Conservation (phyloP, 1,140 invertebrate genomes). For the Melitaea cinxia region DNA sequence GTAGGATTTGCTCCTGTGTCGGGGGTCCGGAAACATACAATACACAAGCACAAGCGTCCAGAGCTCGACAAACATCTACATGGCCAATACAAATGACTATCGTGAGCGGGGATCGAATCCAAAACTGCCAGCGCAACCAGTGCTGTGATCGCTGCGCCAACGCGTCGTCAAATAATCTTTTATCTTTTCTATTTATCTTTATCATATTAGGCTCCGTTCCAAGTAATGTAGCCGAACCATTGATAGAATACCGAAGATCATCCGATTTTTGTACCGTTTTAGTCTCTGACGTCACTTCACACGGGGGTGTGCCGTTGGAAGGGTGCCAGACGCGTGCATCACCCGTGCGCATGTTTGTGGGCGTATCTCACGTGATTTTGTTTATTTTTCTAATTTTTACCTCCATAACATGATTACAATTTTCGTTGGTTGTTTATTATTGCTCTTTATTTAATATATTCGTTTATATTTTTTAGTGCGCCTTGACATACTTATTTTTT, state of each 20-base stretch:
- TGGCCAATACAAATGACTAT: no score
- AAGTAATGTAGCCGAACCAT: not conserved
- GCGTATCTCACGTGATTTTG: conserved; percentile 27
- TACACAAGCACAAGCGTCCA: no score
- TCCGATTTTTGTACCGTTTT: conserved; percentile 19
- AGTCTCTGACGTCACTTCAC: conserved; percentile 14
- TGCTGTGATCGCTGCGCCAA: no score
- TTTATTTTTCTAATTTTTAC: not conserved
- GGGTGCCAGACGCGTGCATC: conserved; percentile 3
- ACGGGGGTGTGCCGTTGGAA: conserved; percentile 41
- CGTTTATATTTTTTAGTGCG: no score
- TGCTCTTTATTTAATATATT: not conserved
- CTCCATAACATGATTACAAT: not conserved
- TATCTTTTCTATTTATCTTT: not conserved
- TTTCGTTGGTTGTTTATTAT: not conserved
- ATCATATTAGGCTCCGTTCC: conserved; percentile 3
- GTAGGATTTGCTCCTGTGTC: no score
- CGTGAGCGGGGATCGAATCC: no score
- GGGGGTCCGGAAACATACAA: no score
- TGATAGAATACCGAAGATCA: conserved; percentile 33
- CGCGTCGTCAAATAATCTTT: no score
- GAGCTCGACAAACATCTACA: no score
- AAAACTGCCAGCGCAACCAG: no score
- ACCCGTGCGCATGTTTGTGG: conserved; percentile 28
- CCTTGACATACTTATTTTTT: no score